Evolutionary conservation across 2,113 vertebrate species (phyloP), one percentile per base, ranked within the genome.

Genomic region (Ursus arctos): DNA sequence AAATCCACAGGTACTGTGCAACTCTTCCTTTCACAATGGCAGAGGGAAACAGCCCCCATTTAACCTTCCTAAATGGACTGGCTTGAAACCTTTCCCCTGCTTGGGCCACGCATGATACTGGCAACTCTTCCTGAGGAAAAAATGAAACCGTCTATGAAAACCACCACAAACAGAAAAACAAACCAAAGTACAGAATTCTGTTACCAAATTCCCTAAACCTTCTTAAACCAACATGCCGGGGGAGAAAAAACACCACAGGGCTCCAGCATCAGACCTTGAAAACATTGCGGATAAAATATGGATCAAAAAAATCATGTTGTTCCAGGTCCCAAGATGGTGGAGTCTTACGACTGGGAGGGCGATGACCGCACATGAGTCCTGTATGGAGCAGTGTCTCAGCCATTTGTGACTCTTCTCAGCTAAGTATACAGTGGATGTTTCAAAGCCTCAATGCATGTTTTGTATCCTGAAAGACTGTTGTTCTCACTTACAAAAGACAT

Each of bases 401-500:
- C 96, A 95, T 89, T 97, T 98, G 99, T 98, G 98, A 98, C 97
- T 98, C 98, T 98, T 98, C 99, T 99, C 95, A 97, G 98, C 96
- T 98, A 99, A 97, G 92, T 97, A 96, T 85, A 98, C 97, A 98
- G 51, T 98, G 97, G 98, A 99, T 98, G 99, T 98, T 98, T 99
- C 99, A 99, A 99, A 99, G 99, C 98, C 98, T 99, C 98, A 98
- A 99, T 97, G 92, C 13, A 47, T 99, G 98, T 99, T 99, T 99
- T 99, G 99, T 99, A 99, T 99, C 99, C 99, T 99, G 99, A 99
- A 99, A 99, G 99, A 99, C 99, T 99, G 99, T 99, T 99, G 98
- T 99, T 98, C 99, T 99, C 98, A 99, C 98, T 99, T 99, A 99
- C 99, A 99, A 99, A 99, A 99, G 99, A 99, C 99, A 99, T 99